Conservation (phyloP, 2,888 invertebrate genomes). For the Ashinkailepas kermadecensis region DNA sequence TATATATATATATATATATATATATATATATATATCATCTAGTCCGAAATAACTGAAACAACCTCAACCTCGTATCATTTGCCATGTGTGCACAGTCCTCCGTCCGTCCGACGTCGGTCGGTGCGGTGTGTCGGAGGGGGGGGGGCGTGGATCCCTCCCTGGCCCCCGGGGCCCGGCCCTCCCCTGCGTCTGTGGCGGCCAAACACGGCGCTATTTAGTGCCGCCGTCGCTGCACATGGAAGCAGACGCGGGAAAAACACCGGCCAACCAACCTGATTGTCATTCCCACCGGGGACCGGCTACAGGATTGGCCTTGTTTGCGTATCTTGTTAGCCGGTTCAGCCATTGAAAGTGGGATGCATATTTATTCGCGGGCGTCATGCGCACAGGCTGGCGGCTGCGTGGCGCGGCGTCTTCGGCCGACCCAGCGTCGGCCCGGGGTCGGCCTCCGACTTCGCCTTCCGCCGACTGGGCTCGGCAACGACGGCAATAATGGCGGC, state of each 20-base stretch:
- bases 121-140: no score
- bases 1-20: no score
- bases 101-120: no score
- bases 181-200: background rate
- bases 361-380: constrained; percentile 7
- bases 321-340: constrained; percentile 11
- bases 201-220: background rate
- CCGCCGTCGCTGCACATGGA: background rate
- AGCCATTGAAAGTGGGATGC: constrained; percentile 2
- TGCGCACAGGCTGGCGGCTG: background rate
- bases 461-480: background rate
- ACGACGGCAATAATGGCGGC: background rate
- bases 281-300: background rate
- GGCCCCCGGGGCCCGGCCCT: no score
- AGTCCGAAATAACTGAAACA: no score
- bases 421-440: no score
- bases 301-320: constrained; percentile 19
- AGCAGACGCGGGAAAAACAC: background rate
- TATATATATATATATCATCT: no score
- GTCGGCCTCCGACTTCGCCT: background rate
- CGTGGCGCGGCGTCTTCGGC: no score
- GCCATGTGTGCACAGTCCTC: no score
- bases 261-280: constrained; percentile 8
- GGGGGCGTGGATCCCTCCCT: no score
- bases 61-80: no score